A percentile compares a stretch with the other conserved stretches of the same genome.
phyloP scores from a whole-genome alignment of 2,113 vertebrate genomes.

The Anhinga rufa region DNA sequence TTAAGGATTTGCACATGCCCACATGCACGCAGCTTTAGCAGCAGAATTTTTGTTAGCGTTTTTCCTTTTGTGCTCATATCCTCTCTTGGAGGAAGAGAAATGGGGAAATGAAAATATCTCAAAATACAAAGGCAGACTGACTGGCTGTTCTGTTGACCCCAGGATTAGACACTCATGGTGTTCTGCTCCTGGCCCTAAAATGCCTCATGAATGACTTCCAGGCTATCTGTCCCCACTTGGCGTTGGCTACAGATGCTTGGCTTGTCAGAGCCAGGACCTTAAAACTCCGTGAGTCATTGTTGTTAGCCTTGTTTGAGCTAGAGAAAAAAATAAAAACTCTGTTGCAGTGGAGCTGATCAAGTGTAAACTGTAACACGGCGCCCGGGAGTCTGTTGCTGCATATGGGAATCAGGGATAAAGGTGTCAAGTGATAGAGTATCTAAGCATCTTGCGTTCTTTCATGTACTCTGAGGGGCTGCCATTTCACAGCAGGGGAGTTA shows the following conservation, averaged over 20 bases:
- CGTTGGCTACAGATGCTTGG: neutral
- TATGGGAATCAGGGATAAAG: neutral
- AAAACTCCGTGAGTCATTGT: neutral
- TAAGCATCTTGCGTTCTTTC: neutral
- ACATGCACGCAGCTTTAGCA: neutral
- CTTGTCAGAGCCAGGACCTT: neutral
- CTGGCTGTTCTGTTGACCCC: neutral
- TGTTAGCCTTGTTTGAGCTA: neutral
- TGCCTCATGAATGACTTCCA: neutral
- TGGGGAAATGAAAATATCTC: neutral
- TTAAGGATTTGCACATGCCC: neutral
- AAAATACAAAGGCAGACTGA: neutral
- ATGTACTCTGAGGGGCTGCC: neutral
- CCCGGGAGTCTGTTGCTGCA: neutral
- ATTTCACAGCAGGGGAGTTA: neutral
- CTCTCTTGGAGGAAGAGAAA: neutral
- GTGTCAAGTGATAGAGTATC: neutral
- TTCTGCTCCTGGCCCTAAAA: neutral
- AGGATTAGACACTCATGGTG: neutral
- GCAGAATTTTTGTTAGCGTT: neutral
- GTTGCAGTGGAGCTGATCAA: neutral
- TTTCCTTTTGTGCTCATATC: neutral
- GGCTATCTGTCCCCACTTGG: neutral
- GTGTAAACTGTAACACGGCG: accelerated
- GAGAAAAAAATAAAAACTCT: neutral